Base-by-base conservation (phyloP, 2,797 vertebrate species). In the Adelosebastes latens region DNA sequence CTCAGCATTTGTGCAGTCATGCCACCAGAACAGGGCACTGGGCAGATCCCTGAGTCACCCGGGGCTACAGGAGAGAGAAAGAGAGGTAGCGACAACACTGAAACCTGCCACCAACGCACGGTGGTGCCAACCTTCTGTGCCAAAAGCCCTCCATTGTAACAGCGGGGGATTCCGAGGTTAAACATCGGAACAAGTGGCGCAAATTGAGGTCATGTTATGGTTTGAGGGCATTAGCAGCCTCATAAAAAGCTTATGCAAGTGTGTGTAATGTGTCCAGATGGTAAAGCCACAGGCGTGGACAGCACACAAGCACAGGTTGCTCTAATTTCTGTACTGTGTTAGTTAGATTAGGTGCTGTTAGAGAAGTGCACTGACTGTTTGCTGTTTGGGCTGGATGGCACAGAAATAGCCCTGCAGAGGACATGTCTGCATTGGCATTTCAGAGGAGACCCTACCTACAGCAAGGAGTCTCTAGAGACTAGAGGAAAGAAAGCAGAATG, bases 1-100 rank as follows among this genome's bases (percentile, higher is more conserved):
- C 91, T 94, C 91, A 90, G 92, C 87, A 88, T 92, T 90, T 91
- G 90, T 94, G 85, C 76, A 85, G 77, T 92, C 86, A 85, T 87
- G 75, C 84, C 85, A 87, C 84, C 79, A 79, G 65, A 82, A 66
- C 59, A 53, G 66, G 79, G 82, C 79, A 88, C 22, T 60, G 49
- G 66, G 70, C 80, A 87, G 77, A 86, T 63, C 84, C 78, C 85
- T 52, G 85, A 87, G 82, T 93, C 88, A 90, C 82, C 69, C 72
- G 3, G 82, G 74, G 68, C 64, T 42, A 64, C 27, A 61, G 55
- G 63, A 22, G 52, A 39, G 61, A 58, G 63, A 79, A 58, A 80
- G 65, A 73, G 70, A 49, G 34, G 61, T 34, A 34, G 58, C 60
- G 46, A 80, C 78, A 65, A 70, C 77, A 76, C 22, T 69, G 39